Conservation (phyloP, 2,113 vertebrate species). For the Perca fluviatilis region DNA sequence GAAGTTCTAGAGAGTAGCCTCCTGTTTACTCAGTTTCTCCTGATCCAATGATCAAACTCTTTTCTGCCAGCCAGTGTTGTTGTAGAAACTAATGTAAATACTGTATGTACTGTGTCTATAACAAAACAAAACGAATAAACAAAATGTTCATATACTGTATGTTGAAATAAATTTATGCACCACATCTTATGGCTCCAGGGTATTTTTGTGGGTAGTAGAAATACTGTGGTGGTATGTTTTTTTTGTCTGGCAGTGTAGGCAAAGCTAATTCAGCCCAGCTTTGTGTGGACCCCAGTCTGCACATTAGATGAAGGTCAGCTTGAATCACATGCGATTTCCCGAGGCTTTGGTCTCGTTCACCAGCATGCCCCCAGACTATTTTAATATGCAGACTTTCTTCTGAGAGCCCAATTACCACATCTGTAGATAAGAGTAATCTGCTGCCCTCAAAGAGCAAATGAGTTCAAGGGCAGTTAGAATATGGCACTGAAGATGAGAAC, state of each 20-base stretch:
- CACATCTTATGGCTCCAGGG: conserved; percentile 43
- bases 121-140: conserved; percentile 40
- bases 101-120: conserved; percentile 70
- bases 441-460: conserved; percentile 54
- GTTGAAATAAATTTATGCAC: conserved; percentile 80
- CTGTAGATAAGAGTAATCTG: conserved; percentile 71
- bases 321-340: conserved; percentile 64
- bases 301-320: conserved; percentile 75
- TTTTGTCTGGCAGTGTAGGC: conserved; percentile 11
- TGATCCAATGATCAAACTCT: conserved; percentile 44
- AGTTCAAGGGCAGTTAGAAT: conserved; percentile 58
- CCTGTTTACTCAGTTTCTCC: conserved; percentile 52
- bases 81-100: conserved; percentile 71
- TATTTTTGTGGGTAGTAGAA: conserved; percentile 44
- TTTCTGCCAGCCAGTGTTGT: conserved; percentile 56
- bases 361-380: conserved; percentile 56
- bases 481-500: conserved; percentile 34
- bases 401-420: conserved; percentile 78
- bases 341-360: conserved; percentile 62
- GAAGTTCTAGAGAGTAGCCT: conserved; percentile 53
- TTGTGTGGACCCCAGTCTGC: conserved; percentile 46
- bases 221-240: conserved; percentile 1
- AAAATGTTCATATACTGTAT: conserved; percentile 72
- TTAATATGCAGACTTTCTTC: conserved; percentile 63
- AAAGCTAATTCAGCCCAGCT: conserved; percentile 51